Base-by-base conservation (phyloP, 2,888 invertebrate genomes). In the Hartigia nigra region DNA sequence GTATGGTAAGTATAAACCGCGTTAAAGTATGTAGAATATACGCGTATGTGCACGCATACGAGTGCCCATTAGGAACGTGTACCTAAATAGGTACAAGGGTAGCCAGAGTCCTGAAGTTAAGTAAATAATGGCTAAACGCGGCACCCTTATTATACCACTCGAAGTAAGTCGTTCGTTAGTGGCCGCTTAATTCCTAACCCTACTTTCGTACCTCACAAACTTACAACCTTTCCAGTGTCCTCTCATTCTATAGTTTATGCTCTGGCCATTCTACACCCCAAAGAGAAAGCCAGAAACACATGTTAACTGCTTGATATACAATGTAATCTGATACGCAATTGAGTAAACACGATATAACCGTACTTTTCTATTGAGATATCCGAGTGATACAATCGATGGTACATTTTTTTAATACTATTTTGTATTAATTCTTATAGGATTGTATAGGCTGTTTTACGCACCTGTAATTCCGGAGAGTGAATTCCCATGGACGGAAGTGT, bases 121-220 rank as follows among this genome's bases (percentile, higher is more conserved):
- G 86, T 88, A 87, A 88, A 89, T 89, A 89, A 90, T 88, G 84
- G 88, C 86, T 84, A 83, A 88, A 86, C 85, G 82, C 83, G 83
- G 81, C 86, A 85, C 87, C 86, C 88, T 89, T 87, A 88, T 86
- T 86, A 86, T 84, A 83, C 86, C 85, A 88, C 89, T 89, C 84
- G 81, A 87, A 87, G 87, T 76, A 72, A 69, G 76, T 88, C 88
- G 85, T 86, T 89, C 85, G 86, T 88, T 87, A 88, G 86, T 86
- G 84, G 80, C 85, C 84, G 87, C 86, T 82, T 78, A 72, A 79
- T 76, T 79, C 55, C 74, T 23, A 69, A 36, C 76, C 35, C 72
- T 72, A 55, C 55, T 23, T 72, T 72, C 72, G 12, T 72, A 14
- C 72, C 72, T 72, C 14, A 14, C 39, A 55, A 55, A 76, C 35